A percentile compares a stretch with the other conserved stretches of the same genome.
These are phyloP conservation scores for Laticauda laticaudata DNA, from an alignment of 2,113 vertebrate genomes.

Conservation along the genomic window DNA sequence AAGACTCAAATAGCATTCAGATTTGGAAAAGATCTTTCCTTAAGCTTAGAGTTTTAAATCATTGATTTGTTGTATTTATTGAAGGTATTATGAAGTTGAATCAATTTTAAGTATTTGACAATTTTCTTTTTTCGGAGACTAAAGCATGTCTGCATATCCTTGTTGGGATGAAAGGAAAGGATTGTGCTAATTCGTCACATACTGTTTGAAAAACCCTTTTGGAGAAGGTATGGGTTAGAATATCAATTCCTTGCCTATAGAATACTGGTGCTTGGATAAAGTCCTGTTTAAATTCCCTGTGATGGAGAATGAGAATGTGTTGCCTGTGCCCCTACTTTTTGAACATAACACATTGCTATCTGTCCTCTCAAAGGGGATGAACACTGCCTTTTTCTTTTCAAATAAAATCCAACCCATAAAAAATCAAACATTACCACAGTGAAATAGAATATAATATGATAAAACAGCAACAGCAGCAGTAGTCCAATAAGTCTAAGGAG, in stretches of 20 bases:
- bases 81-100: neutral
- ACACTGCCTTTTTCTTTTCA: neutral
- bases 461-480: neutral
- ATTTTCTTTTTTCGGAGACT: neutral
- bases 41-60: slow-evolving; percentile 22
- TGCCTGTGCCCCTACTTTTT: neutral
- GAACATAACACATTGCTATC: neutral
- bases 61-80: slow-evolving; percentile 28
- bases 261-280: neutral
- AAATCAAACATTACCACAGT: neutral
- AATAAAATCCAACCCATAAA: neutral
- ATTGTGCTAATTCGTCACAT: slow-evolving; percentile 24
- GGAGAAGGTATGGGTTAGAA: slow-evolving; percentile 12
- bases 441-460: neutral
- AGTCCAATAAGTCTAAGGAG: neutral
- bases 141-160: neutral
- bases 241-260: slow-evolving; percentile 14
- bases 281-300: slow-evolving; percentile 19
- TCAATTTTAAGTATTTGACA: slow-evolving; percentile 27
- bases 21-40: slow-evolving; percentile 11
- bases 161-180: slow-evolving; percentile 39
- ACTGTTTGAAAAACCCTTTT: slow-evolving; percentile 2
- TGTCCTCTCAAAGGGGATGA: neutral
- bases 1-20: slow-evolving; percentile 20
- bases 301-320: neutral